Evolutionary conservation across 2,888 invertebrate species (phyloP), one percentile per base, ranked within the genome.

Genomic region (Macrophya alboannulata): DNA sequence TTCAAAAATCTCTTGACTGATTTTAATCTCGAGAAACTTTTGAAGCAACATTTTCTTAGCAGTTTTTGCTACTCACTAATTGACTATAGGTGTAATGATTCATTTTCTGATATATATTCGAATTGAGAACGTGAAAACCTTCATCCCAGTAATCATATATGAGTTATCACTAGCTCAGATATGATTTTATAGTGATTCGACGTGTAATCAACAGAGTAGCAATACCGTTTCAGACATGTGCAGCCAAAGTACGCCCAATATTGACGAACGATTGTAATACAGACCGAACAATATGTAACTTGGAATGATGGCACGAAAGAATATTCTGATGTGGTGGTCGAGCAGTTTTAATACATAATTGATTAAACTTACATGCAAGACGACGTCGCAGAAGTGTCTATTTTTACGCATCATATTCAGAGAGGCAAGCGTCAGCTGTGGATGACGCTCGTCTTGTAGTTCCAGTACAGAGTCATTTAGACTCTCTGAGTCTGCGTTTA

Each of bases 351-450:
- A 21, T 15, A 12, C 68, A 17, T n/a, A 45, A 71, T 79, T 71
- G 74, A 48, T 94, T 89, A 95, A 95, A 94, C 95, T 95, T 92
- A 97, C 97, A 93, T 97, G 96, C 90, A 98, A 95, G 91, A 97
- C 95, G 89, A 97, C 97, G 94, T 98, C 98, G 94, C 97, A 98
- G 94, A 98, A 97, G 92, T 98, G 97, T 86, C 96, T 96, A 93
- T 97, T 97, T 94, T 97, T 97, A 90, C 97, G 95, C 95, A 98
- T 96, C 94, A 96, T 96, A 94, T 97, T 97, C 88, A 98, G 95
- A 59, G 96, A 95, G 84, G 94, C 94, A 87, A 97, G 95, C 89
- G 96, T 96, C 89, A 88, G 87, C 17, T 82, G 87, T 4, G 89
- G 86, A 76, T 90, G 89, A 76, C 85, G 88, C 77, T 90, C 89